A percentile compares a stretch with the other conserved stretches of the same genome.
phyloP scores from a whole-genome alignment of 2,888 invertebrate genomes.

The Petrolisthes cinctipes region DNA sequence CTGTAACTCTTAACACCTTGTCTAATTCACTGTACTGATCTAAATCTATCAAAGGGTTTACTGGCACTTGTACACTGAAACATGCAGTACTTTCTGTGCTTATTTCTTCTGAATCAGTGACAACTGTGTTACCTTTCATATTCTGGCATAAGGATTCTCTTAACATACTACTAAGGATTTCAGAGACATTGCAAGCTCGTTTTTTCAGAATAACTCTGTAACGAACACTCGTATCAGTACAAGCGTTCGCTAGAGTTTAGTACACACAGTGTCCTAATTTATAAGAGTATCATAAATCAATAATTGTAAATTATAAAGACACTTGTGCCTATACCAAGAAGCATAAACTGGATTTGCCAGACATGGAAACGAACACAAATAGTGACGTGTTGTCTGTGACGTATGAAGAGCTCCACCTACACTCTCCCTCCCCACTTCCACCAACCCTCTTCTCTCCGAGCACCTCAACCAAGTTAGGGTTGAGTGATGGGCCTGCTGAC shows the following conservation, averaged over 20 bases:
- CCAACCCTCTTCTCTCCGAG: slow-evolving; percentile 8
- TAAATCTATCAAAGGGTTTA: slow-evolving; percentile 13
- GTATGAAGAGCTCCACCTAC: too few species aligned
- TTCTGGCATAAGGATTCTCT: slow-evolving; percentile 33
- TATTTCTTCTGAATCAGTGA: slow-evolving; percentile 20
- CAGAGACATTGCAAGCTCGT: too few species aligned
- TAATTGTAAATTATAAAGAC: too few species aligned
- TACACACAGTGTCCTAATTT: too few species aligned
- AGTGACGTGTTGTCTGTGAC: too few species aligned
- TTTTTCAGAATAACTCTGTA: too few species aligned
- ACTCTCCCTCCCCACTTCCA: not conserved
- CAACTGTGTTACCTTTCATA: slow-evolving; percentile 27
- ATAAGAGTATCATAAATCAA: too few species aligned
- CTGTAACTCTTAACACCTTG: slow-evolving; percentile 35
- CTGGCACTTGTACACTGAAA: slow-evolving; percentile 34
- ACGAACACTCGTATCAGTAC: too few species aligned
- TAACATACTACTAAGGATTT: slow-evolving; percentile 40
- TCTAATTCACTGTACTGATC: slow-evolving; percentile 24
- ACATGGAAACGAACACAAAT: too few species aligned
- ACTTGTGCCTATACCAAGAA: too few species aligned
- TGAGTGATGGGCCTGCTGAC: slow-evolving; percentile 26
- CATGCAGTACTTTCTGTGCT: slow-evolving; percentile 36
- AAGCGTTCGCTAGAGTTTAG: too few species aligned
- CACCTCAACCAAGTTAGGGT: slow-evolving; percentile 22
- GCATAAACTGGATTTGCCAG: too few species aligned